Base-by-base conservation (phyloP, 2,888 invertebrate species). In the Agrotis exclamationis region DNA sequence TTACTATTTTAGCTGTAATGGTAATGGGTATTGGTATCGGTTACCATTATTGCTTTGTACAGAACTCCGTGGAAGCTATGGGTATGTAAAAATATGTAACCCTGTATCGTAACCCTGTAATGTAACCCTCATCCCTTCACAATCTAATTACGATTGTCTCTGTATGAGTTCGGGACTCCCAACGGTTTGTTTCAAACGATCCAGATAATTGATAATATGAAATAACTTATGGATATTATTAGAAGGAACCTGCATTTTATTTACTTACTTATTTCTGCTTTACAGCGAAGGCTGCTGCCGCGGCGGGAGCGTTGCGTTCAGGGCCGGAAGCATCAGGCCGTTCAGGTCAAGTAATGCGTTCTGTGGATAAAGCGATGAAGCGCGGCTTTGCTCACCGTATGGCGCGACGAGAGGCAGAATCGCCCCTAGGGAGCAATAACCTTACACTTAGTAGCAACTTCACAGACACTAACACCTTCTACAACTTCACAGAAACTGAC, bases 1-100 rank as follows among this genome's bases (percentile, higher is more conserved):
- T 92, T 66, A 95, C 95, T 2, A 88, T 95, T 20, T 20, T 94
- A 57, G 85, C 89, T 4, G 91, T 95, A 24, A 79, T 94, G 88
- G 82, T 93, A 0, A 82, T 94, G 76, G 95, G 95, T 44, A 87
- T 95, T 48, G 95, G 95, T 9, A 94, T 95, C n/a, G 95, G 95
- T 20, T 95, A 90, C 77, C 94, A 95, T 82, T 95, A 95, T 78
- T 95, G 95, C 86, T 91, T 91, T 76, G 94, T 95, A 11, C 89
- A 92, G 79, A 90, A 88, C 80, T 89, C 93, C 33, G 93, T 93
- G 28, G 91, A 90, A 0, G 80, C 88, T 45, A 94, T 94, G 92
- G 92, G 95, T 95, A 88, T 70, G 89, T 80, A 53, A 53, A 62
- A 20, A 20, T 14, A 33, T 9, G 0, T 59, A n/a, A n/a, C 4